Evolutionary conservation across 2,888 invertebrate species (phyloP).

Genomic region (Elegia similella): DNA sequence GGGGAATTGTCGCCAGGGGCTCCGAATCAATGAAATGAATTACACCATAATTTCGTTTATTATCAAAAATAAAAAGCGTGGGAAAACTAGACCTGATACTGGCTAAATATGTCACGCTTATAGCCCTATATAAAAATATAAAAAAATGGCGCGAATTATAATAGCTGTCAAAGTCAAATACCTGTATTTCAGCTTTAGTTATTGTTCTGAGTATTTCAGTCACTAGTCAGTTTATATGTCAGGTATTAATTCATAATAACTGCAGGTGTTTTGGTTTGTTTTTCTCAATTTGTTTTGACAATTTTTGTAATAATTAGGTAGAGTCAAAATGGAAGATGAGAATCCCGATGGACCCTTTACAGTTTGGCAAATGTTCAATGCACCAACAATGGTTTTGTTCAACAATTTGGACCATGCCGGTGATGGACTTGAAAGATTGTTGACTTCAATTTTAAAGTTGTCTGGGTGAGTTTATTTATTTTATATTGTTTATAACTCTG

Average conservation of each 20-base stretch:
- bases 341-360: slow-evolving; percentile 68
- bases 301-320: too few relatives aligned
- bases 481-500: too few relatives aligned
- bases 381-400: slow-evolving; percentile 81
- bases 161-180: not conserved
- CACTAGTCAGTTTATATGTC: too few relatives aligned
- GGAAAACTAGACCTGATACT: too few relatives aligned
- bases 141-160: not conserved
- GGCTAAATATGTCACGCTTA: too few relatives aligned
- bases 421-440: slow-evolving; percentile 77
- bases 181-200: too few relatives aligned
- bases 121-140: not conserved
- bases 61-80: too few relatives aligned
- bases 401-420: slow-evolving; percentile 80
- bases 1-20: too few relatives aligned
- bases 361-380: slow-evolving; percentile 85
- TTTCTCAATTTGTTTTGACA: not conserved
- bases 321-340: slow-evolving; percentile 61
- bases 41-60: too few relatives aligned
- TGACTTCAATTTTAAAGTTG: slow-evolving; percentile 82
- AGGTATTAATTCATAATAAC: too few relatives aligned
- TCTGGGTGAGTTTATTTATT: slow-evolving; percentile 56
- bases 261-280: not conserved
- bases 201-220: too few relatives aligned
- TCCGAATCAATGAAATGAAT: too few relatives aligned